phyloP scores from a whole-genome alignment of 1,140 invertebrate species.

The Elymnias hypermnestra region DNA sequence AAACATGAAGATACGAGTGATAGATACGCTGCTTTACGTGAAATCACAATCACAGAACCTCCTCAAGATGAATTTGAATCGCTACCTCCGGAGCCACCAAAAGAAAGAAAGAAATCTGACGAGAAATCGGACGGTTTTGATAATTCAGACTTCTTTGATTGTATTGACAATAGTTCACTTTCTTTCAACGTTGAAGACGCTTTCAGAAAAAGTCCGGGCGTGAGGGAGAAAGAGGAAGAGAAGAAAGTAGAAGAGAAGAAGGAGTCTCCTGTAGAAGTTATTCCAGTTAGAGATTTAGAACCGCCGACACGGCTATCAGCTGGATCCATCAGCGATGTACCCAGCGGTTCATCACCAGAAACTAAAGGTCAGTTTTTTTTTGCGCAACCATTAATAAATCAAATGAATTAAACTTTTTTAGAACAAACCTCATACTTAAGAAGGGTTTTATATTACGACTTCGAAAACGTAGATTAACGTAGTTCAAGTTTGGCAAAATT shows the following conservation, averaged over 20 bases:
- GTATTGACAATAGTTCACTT: conserved; percentile 68
- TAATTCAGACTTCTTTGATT: conserved; percentile 74
- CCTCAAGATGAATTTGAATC: conserved; percentile 76
- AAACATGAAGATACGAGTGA: conserved; percentile 76
- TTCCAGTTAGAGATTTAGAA: conserved; percentile 43
- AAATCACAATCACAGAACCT: conserved; percentile 80
- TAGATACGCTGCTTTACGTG: conserved; percentile 82
- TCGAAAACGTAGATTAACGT: no score
- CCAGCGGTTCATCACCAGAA: conserved; percentile 78
- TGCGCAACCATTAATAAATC: no score
- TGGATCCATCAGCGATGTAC: conserved; percentile 77
- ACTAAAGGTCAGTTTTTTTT: conserved; percentile 64
- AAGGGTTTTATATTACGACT: no score
- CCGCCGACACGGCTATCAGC: conserved; percentile 64
- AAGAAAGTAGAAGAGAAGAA: conserved; percentile 46
- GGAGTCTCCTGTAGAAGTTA: conserved; percentile 35
- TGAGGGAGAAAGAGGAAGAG: conserved; percentile 59
- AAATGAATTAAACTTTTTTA: no score
- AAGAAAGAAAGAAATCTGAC: conserved; percentile 69
- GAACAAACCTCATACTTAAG: no score
- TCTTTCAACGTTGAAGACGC: conserved; percentile 72
- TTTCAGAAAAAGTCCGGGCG: conserved; percentile 67
- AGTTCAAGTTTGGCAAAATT: no score
- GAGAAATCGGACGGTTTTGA: conserved; percentile 74
- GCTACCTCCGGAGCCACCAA: conserved; percentile 63